phyloP scores from a whole-genome alignment of 53 echinoderm and acorn worm genomes.

The Holothuria scabra region DNA sequence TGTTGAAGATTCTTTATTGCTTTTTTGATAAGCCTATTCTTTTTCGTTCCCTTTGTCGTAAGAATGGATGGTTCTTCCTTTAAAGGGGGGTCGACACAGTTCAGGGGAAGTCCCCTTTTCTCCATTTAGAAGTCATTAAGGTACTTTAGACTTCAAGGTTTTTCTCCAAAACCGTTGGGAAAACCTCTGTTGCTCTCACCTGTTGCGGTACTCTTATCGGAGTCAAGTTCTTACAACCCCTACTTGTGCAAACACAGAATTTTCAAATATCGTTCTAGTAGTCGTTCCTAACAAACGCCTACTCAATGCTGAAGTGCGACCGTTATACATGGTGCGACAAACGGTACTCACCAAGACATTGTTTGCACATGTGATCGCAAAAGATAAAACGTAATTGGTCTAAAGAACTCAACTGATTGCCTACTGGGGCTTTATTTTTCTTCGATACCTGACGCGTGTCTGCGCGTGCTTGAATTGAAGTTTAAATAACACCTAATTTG shows the following conservation, averaged over 20 bases:
- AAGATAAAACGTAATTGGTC: neutral
- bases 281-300: too few species aligned
- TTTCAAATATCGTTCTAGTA: neutral
- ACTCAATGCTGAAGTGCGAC: too few species aligned
- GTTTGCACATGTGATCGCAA: slow-evolving; percentile 23
- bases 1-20: too few species aligned
- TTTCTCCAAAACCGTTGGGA: slow-evolving; percentile 9
- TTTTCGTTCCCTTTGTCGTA: too few species aligned
- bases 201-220: neutral
- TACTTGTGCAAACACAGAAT: slow-evolving; percentile 3
- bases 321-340: too few species aligned
- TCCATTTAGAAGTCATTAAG: too few species aligned
- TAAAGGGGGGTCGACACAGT: too few species aligned
- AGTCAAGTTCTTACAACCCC: slow-evolving; percentile 4
- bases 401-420: neutral
- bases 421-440: too few species aligned
- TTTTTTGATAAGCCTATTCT: too few species aligned
- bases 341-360: neutral
- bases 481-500: slow-evolving; percentile 6
- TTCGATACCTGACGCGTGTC: slow-evolving; percentile 13
- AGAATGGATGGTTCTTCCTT: too few species aligned
- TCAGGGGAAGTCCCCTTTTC: too few species aligned
- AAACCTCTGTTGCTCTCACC: slow-evolving; percentile 9
- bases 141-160: too few species aligned
- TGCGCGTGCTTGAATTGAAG: neutral